These are phyloP conservation scores for Esperia sulphurella DNA, from an alignment of 2,888 invertebrate genomes.

Conservation along the genomic window DNA sequence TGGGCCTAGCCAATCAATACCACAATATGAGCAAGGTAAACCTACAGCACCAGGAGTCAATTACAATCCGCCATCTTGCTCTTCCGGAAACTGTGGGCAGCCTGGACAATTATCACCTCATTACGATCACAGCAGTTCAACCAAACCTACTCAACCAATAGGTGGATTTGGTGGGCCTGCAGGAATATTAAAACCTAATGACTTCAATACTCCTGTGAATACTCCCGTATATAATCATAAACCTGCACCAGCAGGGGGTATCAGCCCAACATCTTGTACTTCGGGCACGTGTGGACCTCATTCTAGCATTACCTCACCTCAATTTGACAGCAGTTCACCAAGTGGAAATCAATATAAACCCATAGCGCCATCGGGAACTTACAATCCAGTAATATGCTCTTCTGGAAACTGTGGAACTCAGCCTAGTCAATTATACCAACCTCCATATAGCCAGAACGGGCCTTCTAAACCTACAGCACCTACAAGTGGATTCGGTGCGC, in stretches of 20 bases:
- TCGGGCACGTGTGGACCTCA: background rate
- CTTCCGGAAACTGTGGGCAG: constrained; percentile 3
- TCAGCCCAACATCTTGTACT: background rate
- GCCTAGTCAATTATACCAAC: background rate
- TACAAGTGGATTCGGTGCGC: constrained; percentile 42
- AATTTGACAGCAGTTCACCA: background rate
- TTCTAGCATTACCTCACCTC: background rate
- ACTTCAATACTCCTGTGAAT: constrained; percentile 24
- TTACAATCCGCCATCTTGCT: background rate
- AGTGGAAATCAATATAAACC: constrained; percentile 5
- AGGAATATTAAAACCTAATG: constrained; percentile 49
- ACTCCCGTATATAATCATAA: background rate
- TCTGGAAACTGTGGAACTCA: constrained; percentile 14
- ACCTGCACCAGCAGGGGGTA: background rate
- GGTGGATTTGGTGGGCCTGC: constrained; percentile 45
- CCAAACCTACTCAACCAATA: constrained; percentile 29
- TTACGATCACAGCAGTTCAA: no score
- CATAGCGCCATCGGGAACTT: background rate
- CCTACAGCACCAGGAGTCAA: background rate
- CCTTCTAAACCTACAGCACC: background rate
- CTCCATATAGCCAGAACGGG: background rate
- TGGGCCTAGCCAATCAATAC: constrained; percentile 1
- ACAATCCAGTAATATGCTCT: constrained; percentile 7
- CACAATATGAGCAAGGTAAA: constrained; percentile 7
- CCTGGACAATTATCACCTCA: constrained; percentile 16